Evolutionary conservation across 2,113 vertebrate species (phyloP).

Genomic region (Rhinogobius similis): DNA sequence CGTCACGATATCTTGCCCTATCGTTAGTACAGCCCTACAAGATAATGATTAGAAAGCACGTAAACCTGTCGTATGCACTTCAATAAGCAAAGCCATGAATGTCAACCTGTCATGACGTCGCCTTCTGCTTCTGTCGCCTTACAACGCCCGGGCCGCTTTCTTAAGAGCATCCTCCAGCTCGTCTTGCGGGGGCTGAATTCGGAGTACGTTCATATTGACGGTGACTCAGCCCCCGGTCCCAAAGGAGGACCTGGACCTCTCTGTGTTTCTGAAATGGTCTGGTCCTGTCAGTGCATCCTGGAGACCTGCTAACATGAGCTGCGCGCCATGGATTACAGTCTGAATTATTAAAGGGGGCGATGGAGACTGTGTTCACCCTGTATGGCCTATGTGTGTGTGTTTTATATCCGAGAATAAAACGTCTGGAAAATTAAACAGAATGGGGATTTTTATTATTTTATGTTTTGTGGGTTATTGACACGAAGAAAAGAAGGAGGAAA

Average conservation of each 20-base stretch:
- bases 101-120: neutral
- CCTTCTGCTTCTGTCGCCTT: constrained; percentile 5
- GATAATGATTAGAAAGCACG: no score
- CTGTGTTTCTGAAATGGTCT: constrained; percentile 12
- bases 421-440: constrained; percentile 45
- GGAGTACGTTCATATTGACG: constrained; percentile 23
- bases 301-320: constrained; percentile 38
- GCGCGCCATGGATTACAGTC: constrained; percentile 14
- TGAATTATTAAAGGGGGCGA: constrained; percentile 63
- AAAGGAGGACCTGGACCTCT: constrained; percentile 20
- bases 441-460: constrained; percentile 47
- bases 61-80: neutral
- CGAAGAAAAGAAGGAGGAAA: no score
- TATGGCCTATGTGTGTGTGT: constrained; percentile 6
- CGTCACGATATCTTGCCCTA: no score
- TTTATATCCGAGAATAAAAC: constrained; percentile 57
- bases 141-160: constrained; percentile 13
- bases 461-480: neutral
- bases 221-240: constrained; percentile 37
- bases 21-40: no score
- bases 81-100: neutral
- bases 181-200: constrained; percentile 19
- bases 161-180: constrained; percentile 35
- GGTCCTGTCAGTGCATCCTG: constrained; percentile 11
- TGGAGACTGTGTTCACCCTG: constrained; percentile 18